These are phyloP conservation scores for Channa argus DNA, from an alignment of 2,113 vertebrate species.

Conservation along the genomic window DNA sequence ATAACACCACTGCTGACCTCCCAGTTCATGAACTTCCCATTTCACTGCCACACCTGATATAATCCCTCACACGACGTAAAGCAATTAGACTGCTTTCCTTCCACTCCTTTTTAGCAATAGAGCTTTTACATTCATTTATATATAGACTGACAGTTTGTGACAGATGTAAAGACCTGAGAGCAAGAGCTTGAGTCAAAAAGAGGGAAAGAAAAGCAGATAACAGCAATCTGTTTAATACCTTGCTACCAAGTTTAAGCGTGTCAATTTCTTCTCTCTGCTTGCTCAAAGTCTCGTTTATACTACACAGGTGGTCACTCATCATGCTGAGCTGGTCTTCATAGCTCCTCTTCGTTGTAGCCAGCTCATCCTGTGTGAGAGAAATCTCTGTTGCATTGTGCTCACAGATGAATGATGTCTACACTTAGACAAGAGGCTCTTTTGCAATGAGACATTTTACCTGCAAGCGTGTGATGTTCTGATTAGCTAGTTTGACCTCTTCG, in stretches of 20 bases:
- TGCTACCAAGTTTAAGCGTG: conserved; percentile 91
- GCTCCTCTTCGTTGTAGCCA: conserved; percentile 96
- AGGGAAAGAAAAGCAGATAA: background rate
- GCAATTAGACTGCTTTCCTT: conserved; percentile 2
- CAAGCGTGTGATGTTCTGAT: conserved; percentile 91
- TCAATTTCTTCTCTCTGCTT: conserved; percentile 98
- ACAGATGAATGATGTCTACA: background rate
- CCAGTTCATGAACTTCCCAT: conserved; percentile 46
- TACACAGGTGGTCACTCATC: conserved; percentile 99
- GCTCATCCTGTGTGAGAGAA: conserved; percentile 87
- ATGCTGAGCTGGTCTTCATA: conserved; percentile 98
- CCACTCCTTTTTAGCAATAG: background rate
- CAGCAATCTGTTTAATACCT: conserved; percentile 82
- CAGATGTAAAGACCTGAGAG: conserved; percentile 21
- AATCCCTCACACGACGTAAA: conserved; percentile 9
- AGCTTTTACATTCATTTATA: conserved; percentile 5
- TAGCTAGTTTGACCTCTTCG: conserved; percentile 89
- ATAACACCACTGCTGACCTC: conserved; percentile 28
- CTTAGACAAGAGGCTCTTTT: background rate
- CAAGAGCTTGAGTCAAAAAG: conserved; percentile 1
- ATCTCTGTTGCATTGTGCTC: background rate
- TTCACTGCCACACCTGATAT: conserved; percentile 22
- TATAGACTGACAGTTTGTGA: background rate
- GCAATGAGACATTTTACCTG: conserved; percentile 84
- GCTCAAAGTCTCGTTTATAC: conserved; percentile 97